Base-by-base conservation (phyloP, 2,797 vertebrate species). In the Crocidura indochinensis region DNA sequence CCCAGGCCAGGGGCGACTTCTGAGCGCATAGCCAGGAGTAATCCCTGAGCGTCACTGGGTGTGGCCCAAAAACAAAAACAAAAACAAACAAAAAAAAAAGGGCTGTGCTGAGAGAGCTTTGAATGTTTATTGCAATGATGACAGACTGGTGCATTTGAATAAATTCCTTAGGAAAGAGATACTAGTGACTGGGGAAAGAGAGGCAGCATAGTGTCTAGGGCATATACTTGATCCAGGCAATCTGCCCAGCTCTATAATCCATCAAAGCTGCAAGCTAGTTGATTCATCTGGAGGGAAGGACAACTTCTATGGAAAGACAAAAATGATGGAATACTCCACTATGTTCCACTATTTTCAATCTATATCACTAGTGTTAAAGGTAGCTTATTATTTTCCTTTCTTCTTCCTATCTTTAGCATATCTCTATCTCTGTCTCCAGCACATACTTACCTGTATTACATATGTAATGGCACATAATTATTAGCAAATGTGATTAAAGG, bases 121-220 rank as follows among this genome's bases (percentile, higher is more conserved):
- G 31, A 86, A 90, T 72, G 85, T 69, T 91, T 81, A 88, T 81
- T 73, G 67, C 83, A 86, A 46, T 92, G 80, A 91, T 75, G 83
- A 88, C 11, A 87, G 90, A 81, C 65, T 69, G 38, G 60, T 10
- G 19, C 76, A 78, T 88, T 93, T 84, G 84, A 90, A 71, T 76
- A 91, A 88, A 74, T 69, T 67, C 83, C 84, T 90, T 90, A 65
- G 74, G 84, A 75, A 91, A 93, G 92, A 93, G 88, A 94, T 67
- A 78, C 67, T 76, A 56, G 69, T 60, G 71, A 29, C 91, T 93
- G 53, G 64, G 46, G 75, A 88, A 79, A 94, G 76, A 69, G 91
- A 38, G 72, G 84, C 82, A 81, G 31, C 31, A 20, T n/a, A n/a
- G 81, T 56, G 72, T 69, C 62, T 85, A 74, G 46, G 56, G 27